Conservation (phyloP, 2,888 invertebrate species). For the Drosophila testacea region DNA sequence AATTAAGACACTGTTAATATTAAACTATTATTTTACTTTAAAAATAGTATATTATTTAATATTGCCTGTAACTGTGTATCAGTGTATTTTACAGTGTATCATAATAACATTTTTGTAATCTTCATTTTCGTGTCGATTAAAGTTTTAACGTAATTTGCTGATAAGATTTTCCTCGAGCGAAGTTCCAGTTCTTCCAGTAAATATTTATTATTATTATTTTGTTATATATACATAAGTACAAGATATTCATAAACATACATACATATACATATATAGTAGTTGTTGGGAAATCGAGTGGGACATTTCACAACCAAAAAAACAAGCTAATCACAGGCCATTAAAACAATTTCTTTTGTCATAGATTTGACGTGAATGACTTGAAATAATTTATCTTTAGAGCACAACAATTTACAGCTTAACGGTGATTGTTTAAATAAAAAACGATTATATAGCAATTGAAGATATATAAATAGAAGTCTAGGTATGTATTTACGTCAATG, state of each 20-base stretch:
- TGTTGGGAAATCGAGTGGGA: constrained; percentile 14
- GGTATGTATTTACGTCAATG: constrained; percentile 43
- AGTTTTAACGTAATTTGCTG: constrained; percentile 58
- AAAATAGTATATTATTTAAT: not conserved
- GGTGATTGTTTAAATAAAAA: constrained; percentile 74
- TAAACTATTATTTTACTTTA: not conserved
- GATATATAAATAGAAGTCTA: constrained; percentile 36
- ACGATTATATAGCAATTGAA: constrained; percentile 68
- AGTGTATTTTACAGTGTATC: constrained; percentile 4
- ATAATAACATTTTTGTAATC: constrained; percentile 66
- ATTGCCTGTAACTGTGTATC: not conserved
- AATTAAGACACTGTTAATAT: not conserved
- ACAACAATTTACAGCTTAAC: constrained; percentile 61
- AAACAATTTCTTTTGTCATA: constrained; percentile 53
- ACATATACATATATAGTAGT: constrained; percentile 1
- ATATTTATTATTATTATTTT: constrained; percentile 37
- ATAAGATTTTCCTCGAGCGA: constrained; percentile 59
- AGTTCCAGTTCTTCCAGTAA: constrained; percentile 19
- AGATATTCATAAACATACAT: no score
- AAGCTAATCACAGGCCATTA: constrained; percentile 56
- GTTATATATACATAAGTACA: constrained; percentile 13
- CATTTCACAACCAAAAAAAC: constrained; percentile 11
- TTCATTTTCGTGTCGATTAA: constrained; percentile 67
- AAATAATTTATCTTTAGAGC: constrained; percentile 67
- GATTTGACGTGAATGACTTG: constrained; percentile 55